These are phyloP conservation scores for Tautogolabrus adspersus DNA, from an alignment of 2,113 vertebrate genomes.

Conservation along the genomic window DNA sequence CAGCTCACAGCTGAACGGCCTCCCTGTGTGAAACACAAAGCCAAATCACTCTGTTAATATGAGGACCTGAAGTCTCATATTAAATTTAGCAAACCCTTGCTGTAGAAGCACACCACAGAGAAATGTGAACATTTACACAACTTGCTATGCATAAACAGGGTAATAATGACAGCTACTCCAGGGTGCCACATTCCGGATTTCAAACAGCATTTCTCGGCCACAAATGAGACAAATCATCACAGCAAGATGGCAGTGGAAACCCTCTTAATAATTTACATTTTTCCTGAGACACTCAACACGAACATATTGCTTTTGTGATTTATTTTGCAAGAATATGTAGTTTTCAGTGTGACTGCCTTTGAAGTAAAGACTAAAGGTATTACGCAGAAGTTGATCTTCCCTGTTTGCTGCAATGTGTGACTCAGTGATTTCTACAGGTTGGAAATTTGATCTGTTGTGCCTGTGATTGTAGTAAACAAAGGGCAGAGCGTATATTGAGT, in stretches of 20 bases:
- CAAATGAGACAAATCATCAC: conserved; percentile 47
- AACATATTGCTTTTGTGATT: conserved; percentile 26
- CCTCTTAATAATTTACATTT: conserved; percentile 33
- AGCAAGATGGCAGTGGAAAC: conserved; percentile 34
- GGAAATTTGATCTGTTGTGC: not conserved
- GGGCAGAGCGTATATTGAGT: conserved; percentile 14
- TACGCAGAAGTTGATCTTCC: not conserved
- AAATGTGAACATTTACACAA: conserved; percentile 54
- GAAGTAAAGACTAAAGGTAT: not conserved
- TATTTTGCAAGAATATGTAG: conserved; percentile 15
- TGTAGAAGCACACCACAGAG: conserved; percentile 19
- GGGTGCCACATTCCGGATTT: conserved; percentile 46
- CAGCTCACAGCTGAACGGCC: not conserved
- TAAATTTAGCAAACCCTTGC: conserved; percentile 28
- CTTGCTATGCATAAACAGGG: conserved; percentile 49
- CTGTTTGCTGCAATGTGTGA: not conserved
- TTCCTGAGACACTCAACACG: conserved; percentile 11
- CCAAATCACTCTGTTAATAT: conserved; percentile 20
- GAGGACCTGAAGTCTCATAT: conserved; percentile 32
- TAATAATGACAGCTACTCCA: conserved; percentile 56
- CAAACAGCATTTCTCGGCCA: conserved; percentile 49
- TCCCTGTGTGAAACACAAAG: conserved; percentile 13
- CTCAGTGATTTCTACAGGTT: not conserved
- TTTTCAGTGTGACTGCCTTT: conserved; percentile 5
- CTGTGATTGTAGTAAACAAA: not conserved